Evolutionary conservation across 2,888 invertebrate genomes (phyloP).

Genomic region (Lydus trimaculatus): DNA sequence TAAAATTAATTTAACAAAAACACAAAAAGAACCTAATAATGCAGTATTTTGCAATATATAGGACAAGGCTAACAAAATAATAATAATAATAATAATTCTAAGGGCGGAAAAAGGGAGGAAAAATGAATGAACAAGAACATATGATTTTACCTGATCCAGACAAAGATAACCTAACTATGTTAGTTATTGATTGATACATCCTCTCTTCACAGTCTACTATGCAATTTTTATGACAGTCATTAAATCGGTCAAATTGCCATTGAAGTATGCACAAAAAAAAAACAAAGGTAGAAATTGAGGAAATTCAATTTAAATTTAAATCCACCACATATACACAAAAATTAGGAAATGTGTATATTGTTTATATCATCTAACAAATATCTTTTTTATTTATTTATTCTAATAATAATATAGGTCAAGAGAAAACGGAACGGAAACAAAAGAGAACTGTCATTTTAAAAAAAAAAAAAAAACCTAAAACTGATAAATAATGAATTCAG

Average conservation of each 20-base stretch:
- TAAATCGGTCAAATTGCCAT: conserved; percentile 14
- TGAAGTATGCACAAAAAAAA: neutral
- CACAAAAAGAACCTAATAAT: conserved; percentile 36
- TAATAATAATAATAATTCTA: neutral
- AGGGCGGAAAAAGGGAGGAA: conserved; percentile 27
- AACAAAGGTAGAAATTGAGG: neutral
- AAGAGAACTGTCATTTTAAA: neutral
- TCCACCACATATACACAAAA: neutral
- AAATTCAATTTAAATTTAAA: neutral
- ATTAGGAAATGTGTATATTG: neutral
- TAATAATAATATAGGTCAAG: neutral
- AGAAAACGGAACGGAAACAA: conserved; percentile 7
- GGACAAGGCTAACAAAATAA: conserved; percentile 58
- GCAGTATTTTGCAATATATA: conserved; percentile 59
- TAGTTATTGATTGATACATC: conserved; percentile 60
- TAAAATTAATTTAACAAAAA: neutral
- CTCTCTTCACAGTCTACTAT: conserved; percentile 52
- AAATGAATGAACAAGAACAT: conserved; percentile 55
- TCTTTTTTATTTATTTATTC: neutral
- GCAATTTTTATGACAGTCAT: conserved; percentile 46
- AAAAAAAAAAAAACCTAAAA: neutral
- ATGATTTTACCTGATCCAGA: conserved; percentile 53
- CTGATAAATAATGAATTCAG: neutral
- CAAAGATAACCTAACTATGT: conserved; percentile 55
- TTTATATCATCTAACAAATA: neutral